Evolutionary conservation across 2,888 invertebrate species (phyloP), one percentile per base, ranked within the genome.

Genomic region (Spisula solida): DNA sequence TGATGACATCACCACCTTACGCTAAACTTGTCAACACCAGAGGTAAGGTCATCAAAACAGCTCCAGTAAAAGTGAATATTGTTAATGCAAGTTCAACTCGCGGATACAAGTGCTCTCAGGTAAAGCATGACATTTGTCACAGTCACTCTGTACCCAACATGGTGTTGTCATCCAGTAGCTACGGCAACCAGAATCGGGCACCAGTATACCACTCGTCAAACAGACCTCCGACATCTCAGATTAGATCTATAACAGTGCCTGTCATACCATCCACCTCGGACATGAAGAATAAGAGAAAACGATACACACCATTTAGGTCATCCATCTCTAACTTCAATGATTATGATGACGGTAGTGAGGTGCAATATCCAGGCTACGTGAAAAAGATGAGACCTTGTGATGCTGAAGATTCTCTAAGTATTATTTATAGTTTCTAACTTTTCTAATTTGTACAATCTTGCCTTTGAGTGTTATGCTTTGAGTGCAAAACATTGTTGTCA

Each of bases 271-370:
- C 75, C 25, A 25, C 75, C 25, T 78, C 84, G 0, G 85, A 81
- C 14, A 78, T 31, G 6, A 90, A 90, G 66, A 94, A 93, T 81
- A 95, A 94, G 86, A 91, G 94, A 34, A 95, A 94, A 81, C 91
- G 93, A 79, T 94, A 93, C 60, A 94, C 94, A 10, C 94, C 94
- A 8, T 91, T 89, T 51, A 87, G 93, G 55, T 92, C 94, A 25
- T 93, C 94, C n/a, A 92, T 66, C 10, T 66, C 60, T 25, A 25
- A 66, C 25, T n/a, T 25, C 41, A 75, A 56, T 25, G 34, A 84
- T 10, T 79, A 82, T 56, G 6, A 82, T 16, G 82, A 82, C 10
- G 34, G 25, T 75, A 80, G 82, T 47, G 60, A 60, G 48, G 80
- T 25, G 14, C 56, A 20, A 16, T 70, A 55, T 56, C 47, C 60